phyloP scores from a whole-genome alignment of 1,140 invertebrate genomes.

The Hesperophylax magnus region DNA sequence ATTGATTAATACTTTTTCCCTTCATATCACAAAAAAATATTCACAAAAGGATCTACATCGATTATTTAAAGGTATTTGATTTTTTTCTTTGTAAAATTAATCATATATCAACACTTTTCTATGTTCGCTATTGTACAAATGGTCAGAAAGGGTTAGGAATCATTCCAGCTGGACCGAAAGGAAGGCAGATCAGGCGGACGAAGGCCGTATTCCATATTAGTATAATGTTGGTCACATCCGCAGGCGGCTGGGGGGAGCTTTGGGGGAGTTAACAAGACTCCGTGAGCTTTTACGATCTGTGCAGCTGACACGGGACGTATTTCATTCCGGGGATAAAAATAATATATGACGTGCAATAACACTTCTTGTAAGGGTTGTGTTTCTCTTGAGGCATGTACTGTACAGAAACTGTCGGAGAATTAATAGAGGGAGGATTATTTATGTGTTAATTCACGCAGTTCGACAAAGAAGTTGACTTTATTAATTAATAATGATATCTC shows the following conservation, averaged over 20 bases:
- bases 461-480: not conserved
- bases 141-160: no score
- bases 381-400: not conserved
- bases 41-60: no score
- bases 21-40: no score
- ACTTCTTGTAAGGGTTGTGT: constrained; percentile 33
- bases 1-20: no score
- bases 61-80: no score
- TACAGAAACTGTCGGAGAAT: not conserved
- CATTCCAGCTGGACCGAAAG: not conserved
- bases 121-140: no score
- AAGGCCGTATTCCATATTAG: not conserved
- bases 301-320: constrained; percentile 35
- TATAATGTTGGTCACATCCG: not conserved
- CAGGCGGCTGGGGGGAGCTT: no score
- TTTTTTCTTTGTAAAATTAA: no score
- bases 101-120: no score
- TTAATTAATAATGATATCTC: no score
- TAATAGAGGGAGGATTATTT: not conserved
- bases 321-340: constrained; percentile 36
- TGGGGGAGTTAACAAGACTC: constrained; percentile 27
- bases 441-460: not conserved
- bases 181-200: not conserved
- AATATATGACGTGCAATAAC: constrained; percentile 39
- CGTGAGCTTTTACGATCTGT: constrained; percentile 30